These are phyloP conservation scores for Drosophila virilis DNA, from an alignment of 1,140 invertebrate genomes.

Conservation along the genomic window DNA sequence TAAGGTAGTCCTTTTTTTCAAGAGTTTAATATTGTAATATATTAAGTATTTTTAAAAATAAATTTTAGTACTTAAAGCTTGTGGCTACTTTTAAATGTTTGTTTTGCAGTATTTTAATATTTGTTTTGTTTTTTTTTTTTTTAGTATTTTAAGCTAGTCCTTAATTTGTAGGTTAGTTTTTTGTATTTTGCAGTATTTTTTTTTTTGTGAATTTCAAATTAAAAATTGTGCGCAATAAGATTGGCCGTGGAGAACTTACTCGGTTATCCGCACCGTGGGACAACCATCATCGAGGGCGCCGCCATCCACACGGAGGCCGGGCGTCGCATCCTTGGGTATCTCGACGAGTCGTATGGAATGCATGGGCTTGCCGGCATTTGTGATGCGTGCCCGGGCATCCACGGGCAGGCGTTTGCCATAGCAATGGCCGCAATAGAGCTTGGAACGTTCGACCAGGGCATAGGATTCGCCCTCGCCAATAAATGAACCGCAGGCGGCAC, in stretches of 20 bases:
- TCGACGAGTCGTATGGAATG: constrained; percentile 93
- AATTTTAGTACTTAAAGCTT: too few relatives aligned
- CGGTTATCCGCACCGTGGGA: constrained; percentile 79
- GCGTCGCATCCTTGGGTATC: constrained; percentile 86
- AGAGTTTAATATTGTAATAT: too few relatives aligned
- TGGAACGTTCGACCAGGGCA: constrained; percentile 94
- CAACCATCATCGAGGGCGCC: constrained; percentile 69
- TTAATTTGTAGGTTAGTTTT: too few relatives aligned
- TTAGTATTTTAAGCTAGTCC: too few relatives aligned
- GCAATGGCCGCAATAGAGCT: constrained; percentile 91
- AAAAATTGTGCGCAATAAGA: neutral
- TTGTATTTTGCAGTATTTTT: too few relatives aligned
- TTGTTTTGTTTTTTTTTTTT: too few relatives aligned
- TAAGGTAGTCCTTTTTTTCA: too few relatives aligned
- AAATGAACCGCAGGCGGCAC: constrained; percentile 91
- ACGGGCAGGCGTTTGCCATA: constrained; percentile 86
- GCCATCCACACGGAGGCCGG: constrained; percentile 87
- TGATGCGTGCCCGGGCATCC: constrained; percentile 57
- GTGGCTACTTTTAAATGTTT: too few relatives aligned
- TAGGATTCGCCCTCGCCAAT: constrained; percentile 97
- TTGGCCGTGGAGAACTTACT: constrained; percentile 57
- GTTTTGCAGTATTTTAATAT: too few relatives aligned
- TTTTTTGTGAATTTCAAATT: neutral
- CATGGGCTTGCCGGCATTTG: constrained; percentile 85
- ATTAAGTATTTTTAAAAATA: too few relatives aligned